These are phyloP conservation scores for Batillaria attramentaria DNA, from an alignment of 1,140 invertebrate genomes.

Conservation along the genomic window DNA sequence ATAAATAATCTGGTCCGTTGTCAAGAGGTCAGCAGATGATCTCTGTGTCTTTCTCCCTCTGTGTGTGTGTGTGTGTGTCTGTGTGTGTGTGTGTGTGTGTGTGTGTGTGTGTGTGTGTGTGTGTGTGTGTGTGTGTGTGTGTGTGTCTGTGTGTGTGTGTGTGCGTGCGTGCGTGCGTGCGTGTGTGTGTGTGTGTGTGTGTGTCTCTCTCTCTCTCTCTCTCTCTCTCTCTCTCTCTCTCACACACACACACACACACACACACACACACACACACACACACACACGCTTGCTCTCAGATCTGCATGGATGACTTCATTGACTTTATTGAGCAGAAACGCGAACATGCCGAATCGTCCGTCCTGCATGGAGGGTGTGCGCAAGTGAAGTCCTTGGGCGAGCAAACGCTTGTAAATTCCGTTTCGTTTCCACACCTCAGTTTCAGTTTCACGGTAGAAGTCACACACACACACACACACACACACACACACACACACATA, in stretches of 20 bases:
- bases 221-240: conserved; percentile 2
- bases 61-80: background rate
- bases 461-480: conserved; percentile 13
- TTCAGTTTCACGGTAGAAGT: background rate
- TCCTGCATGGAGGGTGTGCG: too few relatives aligned
- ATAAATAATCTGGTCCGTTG: too few relatives aligned
- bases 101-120: conserved; percentile 18
- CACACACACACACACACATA: conserved; percentile 24
- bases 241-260: too few relatives aligned
- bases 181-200: background rate
- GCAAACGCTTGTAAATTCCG: background rate
- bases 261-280: too few relatives aligned
- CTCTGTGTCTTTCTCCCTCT: too few relatives aligned
- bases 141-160: background rate
- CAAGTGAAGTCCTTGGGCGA: too few relatives aligned
- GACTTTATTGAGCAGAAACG: too few relatives aligned
- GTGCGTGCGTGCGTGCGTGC: background rate
- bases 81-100: conserved; percentile 13
- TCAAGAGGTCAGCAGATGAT: too few relatives aligned
- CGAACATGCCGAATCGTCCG: too few relatives aligned
- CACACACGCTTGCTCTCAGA: background rate
- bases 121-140: conserved; percentile 18
- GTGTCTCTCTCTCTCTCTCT: background rate
- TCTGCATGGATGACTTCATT: background rate
- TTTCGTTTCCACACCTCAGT: background rate